Percentiles rank a stretch among this genome's conserved stretches.
Evolutionary conservation across 1,140 invertebrate genomes (phyloP).

Genomic region (Euglossa dilemma): DNA sequence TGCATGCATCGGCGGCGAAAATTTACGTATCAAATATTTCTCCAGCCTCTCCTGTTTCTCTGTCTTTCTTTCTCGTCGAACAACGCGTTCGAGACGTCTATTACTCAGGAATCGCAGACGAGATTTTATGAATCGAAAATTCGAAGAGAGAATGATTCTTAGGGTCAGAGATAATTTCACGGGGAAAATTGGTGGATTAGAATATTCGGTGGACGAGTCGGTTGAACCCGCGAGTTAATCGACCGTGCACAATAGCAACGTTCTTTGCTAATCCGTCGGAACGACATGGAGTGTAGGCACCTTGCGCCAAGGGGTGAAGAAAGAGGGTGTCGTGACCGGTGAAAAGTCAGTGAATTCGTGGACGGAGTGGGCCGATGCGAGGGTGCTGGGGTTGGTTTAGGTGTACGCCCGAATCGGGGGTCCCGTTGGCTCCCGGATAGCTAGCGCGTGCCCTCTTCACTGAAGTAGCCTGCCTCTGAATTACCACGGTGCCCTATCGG

Average conservation of each 20-base stretch:
- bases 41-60: too few species aligned
- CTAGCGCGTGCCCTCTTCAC: constrained; percentile 81
- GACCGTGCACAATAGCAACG: constrained; percentile 16
- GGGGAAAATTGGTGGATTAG: background rate
- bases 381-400: constrained; percentile 75
- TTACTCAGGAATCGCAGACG: too few species aligned
- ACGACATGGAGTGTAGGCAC: constrained; percentile 56
- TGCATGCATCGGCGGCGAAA: too few species aligned
- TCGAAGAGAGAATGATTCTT: too few species aligned
- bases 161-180: too few species aligned
- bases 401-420: constrained; percentile 75
- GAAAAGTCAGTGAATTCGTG: constrained; percentile 74
- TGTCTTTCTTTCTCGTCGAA: too few species aligned
- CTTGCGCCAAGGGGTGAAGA: constrained; percentile 70
- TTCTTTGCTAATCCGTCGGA: constrained; percentile 34
- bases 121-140: too few species aligned
- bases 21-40: background rate
- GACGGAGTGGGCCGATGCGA: constrained; percentile 70
- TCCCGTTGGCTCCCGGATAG: constrained; percentile 61
- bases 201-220: background rate
- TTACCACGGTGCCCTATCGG: constrained; percentile 63
- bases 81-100: too few species aligned
- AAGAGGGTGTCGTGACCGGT: constrained; percentile 63
- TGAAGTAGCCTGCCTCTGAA: constrained; percentile 72
- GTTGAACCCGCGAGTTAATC: background rate